phyloP scores from a whole-genome alignment of 2,113 vertebrate genomes.

The Capricornis sumatraensis region DNA sequence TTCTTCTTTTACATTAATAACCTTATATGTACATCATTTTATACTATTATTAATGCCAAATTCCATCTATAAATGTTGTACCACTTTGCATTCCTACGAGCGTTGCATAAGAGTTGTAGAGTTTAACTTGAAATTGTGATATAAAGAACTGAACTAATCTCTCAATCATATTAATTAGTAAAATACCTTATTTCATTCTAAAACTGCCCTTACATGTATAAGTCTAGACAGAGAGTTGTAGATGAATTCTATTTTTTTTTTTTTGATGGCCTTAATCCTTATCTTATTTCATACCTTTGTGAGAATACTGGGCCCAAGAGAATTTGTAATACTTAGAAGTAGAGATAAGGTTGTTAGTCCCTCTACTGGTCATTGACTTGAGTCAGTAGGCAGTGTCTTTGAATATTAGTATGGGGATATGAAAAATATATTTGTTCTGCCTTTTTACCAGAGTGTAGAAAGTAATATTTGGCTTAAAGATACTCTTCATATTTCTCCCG shows the following conservation, averaged over 20 bases:
- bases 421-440: not conserved
- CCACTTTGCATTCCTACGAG: not conserved
- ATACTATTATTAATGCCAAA: constrained; percentile 13
- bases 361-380: not conserved
- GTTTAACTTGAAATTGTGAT: constrained; percentile 26
- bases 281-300: not conserved
- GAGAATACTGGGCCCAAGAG: not conserved
- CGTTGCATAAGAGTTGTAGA: not conserved
- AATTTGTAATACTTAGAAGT: not conserved
- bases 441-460: constrained; percentile 28
- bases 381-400: not conserved
- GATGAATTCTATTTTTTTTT: not conserved
- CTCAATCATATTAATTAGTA: not conserved
- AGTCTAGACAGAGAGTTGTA: not conserved
- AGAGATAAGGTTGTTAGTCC: not conserved
- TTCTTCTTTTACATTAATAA: not conserved
- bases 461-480: not conserved
- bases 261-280: not conserved
- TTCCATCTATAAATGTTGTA: constrained; percentile 9
- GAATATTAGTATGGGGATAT: not conserved
- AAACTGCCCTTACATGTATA: not conserved
- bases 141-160: constrained; percentile 3
- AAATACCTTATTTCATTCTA: constrained; percentile 3
- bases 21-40: not conserved
- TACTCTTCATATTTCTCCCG: constrained; percentile 7